Conservation (phyloP, 2,113 vertebrate species). For the Ondatra zibethicus region DNA sequence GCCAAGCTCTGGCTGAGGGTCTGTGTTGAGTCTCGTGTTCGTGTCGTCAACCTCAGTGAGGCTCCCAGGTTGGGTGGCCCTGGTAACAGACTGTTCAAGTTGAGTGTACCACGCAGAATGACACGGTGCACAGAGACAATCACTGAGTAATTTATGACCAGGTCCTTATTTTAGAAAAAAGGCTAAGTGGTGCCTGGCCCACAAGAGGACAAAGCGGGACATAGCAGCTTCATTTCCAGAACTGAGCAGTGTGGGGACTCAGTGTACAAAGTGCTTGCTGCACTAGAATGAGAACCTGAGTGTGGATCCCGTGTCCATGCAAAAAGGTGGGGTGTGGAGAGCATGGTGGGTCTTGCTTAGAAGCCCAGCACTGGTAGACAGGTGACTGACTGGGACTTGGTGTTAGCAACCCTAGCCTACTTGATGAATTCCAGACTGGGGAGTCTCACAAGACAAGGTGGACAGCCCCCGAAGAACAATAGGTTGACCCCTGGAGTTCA, state of each 20-base stretch:
- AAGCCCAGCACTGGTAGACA: not conserved
- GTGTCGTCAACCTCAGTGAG: not conserved
- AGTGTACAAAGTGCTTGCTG: not conserved
- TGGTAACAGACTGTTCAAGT: not conserved
- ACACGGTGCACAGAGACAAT: not conserved
- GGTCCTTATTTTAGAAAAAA: not conserved
- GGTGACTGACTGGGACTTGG: too few relatives aligned
- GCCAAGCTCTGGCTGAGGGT: not conserved
- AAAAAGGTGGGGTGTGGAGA: not conserved
- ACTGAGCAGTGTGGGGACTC: not conserved
- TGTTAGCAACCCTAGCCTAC: not conserved
- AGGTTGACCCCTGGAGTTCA: not conserved
- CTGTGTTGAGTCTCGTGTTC: accelerated
- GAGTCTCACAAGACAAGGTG: not conserved
- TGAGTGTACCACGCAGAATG: not conserved
- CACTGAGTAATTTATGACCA: not conserved
- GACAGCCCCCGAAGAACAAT: not conserved
- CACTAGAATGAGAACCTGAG: not conserved
- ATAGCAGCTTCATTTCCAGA: not conserved
- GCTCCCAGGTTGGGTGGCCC: not conserved
- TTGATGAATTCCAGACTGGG: not conserved
- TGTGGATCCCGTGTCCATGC: too few relatives aligned
- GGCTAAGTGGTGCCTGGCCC: not conserved
- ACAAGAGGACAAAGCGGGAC: not conserved
- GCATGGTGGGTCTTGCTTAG: not conserved